phyloP scores from a whole-genome alignment of 2,888 invertebrate genomes.

The Tortrix viridana region DNA sequence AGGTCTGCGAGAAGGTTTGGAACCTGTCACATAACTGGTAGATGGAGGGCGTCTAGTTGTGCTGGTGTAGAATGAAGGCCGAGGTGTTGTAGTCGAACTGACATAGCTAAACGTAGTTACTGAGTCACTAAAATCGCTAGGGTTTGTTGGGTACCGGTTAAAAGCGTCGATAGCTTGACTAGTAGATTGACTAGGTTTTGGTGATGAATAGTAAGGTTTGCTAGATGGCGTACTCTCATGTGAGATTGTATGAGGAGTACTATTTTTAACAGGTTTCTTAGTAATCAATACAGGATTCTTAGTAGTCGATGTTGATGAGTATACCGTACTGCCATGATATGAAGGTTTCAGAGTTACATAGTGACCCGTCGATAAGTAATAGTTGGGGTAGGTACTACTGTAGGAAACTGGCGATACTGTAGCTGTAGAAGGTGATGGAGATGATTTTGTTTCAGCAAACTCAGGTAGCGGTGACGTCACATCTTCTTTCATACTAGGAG shows the following conservation, averaged over 20 bases:
- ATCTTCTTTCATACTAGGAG: slow-evolving; percentile 69
- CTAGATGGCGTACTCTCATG: slow-evolving; percentile 56
- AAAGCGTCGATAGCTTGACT: slow-evolving; percentile 78
- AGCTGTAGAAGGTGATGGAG: slow-evolving; percentile 58
- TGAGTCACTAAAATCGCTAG: slow-evolving; percentile 67
- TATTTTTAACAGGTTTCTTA: slow-evolving; percentile 59
- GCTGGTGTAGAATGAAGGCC: slow-evolving; percentile 55
- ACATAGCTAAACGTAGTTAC: slow-evolving; percentile 73
- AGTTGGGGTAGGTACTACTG: slow-evolving; percentile 63
- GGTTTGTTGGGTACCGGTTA: slow-evolving; percentile 75
- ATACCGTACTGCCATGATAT: slow-evolving; percentile 44
- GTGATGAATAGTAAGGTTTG: slow-evolving; percentile 63
- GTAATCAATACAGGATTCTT: slow-evolving; percentile 55
- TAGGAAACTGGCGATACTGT: slow-evolving; percentile 61
- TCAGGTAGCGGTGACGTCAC: slow-evolving; percentile 62
- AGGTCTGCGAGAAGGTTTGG: slow-evolving; percentile 79
- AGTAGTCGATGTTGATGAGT: slow-evolving; percentile 42
- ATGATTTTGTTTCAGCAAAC: slow-evolving; percentile 70
- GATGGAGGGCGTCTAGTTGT: slow-evolving; percentile 70
- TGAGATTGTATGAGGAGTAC: slow-evolving; percentile 65
- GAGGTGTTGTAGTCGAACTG: slow-evolving; percentile 65
- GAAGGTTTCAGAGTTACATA: slow-evolving; percentile 75
- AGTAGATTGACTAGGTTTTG: slow-evolving; percentile 71
- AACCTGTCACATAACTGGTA: slow-evolving; percentile 77
- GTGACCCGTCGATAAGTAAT: slow-evolving; percentile 68